A percentile compares a stretch with the other conserved stretches of the same genome.
These are phyloP conservation scores for Petrolisthes cinctipes DNA, from an alignment of 2,888 invertebrate species.

Conservation along the genomic window DNA sequence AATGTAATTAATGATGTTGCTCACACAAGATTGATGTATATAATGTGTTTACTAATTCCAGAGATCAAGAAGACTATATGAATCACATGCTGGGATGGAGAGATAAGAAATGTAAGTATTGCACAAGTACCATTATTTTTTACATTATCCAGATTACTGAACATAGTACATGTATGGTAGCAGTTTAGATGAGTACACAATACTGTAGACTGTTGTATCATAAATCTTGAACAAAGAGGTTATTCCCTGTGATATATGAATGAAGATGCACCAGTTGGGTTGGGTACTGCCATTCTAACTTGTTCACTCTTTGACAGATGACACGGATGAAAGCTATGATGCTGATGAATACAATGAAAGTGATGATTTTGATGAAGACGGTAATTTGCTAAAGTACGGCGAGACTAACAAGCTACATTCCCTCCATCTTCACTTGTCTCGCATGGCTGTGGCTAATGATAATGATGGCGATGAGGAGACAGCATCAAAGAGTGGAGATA, in stretches of 20 bases:
- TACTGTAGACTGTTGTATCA: no score
- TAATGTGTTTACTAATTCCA: not conserved
- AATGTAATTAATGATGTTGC: no score
- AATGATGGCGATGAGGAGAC: not conserved
- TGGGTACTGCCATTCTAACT: no score
- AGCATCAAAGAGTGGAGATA: not conserved
- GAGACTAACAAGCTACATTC: not conserved
- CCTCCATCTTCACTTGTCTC: not conserved
- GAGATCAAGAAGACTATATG: not conserved
- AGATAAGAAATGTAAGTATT: not conserved
- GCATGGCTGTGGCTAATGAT: not conserved
- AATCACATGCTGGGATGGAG: not conserved
- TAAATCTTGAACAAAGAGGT: no score
- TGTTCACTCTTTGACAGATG: not conserved
- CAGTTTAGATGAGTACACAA: no score
- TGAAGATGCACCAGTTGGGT: no score
- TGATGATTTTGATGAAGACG: constrained; percentile 5
- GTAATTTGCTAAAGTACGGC: not conserved
- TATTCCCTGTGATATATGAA: no score
- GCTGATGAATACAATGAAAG: constrained; percentile 15
- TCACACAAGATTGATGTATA: no score
- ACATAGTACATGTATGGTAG: no score
- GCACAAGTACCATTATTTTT: not conserved
- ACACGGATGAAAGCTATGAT: constrained; percentile 10
- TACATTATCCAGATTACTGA: no score